Percentiles rank a stretch among this genome's conserved stretches.
Conservation (phyloP, 1,140 invertebrate species). For the Drosophila jambulina region DNA sequence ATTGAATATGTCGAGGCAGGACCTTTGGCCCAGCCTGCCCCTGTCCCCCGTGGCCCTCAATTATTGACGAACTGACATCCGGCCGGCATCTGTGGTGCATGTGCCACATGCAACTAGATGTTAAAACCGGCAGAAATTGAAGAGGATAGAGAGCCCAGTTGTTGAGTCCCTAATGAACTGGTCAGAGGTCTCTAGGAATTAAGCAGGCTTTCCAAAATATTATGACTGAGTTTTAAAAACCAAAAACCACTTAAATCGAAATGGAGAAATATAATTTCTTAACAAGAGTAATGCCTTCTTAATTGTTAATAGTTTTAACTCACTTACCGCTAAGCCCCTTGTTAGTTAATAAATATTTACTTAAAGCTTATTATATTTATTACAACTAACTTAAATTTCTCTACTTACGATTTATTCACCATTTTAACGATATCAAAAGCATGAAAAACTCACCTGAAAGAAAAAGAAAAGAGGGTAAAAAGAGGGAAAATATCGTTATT, state of each 20-base stretch:
- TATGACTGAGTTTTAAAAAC: not conserved
- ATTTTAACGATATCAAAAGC: slow-evolving; percentile 3
- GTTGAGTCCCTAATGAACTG: slow-evolving; percentile 13
- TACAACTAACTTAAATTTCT: slow-evolving; percentile 3
- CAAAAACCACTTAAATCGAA: not conserved
- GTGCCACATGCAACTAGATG: slow-evolving; percentile 19
- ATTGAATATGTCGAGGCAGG: slow-evolving; percentile 57
- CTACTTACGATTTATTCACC: slow-evolving; percentile 22
- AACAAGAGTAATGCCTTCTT: not conserved
- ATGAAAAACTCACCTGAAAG: slow-evolving; percentile 42
- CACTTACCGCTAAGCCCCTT: not conserved
- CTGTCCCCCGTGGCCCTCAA: slow-evolving; percentile 6
- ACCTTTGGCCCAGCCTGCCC: slow-evolving; percentile 22
- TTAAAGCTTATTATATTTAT: not conserved
- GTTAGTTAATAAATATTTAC: not conserved
- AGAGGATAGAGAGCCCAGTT: not conserved
- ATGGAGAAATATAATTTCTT: not conserved
- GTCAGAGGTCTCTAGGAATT: not conserved
- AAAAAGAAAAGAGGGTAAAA: slow-evolving; percentile 22
- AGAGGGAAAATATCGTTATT: slow-evolving; percentile 24
- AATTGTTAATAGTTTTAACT: not conserved
- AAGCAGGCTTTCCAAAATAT: not conserved
- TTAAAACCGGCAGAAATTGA: slow-evolving; percentile 1
- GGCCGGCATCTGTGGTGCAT: slow-evolving; percentile 12
- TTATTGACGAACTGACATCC: slow-evolving; percentile 32